These are phyloP conservation scores for Pheosia tremula DNA, from an alignment of 2,888 invertebrate genomes.

Conservation along the genomic window DNA sequence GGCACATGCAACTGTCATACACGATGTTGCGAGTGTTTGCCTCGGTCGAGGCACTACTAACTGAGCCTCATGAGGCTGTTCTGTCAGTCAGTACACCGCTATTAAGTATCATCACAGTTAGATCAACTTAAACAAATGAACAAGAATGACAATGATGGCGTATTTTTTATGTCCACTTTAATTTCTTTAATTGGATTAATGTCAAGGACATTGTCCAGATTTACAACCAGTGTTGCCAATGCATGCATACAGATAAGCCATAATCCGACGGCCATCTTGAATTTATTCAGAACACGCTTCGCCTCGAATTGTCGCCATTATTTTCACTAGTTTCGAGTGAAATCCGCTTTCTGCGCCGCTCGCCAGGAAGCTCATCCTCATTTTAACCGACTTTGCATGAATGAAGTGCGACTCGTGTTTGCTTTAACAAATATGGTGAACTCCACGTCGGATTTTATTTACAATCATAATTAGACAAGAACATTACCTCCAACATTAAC, in stretches of 20 bases:
- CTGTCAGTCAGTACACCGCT: too few relatives aligned
- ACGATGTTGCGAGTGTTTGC: too few relatives aligned
- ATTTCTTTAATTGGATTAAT: slow-evolving; percentile 4
- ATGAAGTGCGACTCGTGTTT: not conserved
- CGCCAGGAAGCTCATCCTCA: slow-evolving; percentile 45
- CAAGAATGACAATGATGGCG: too few relatives aligned
- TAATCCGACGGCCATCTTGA: slow-evolving; percentile 46
- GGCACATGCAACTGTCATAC: too few relatives aligned
- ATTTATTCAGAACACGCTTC: slow-evolving; percentile 44
- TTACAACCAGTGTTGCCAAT: not conserved
- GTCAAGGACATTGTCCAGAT: slow-evolving; percentile 28
- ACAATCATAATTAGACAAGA: too few relatives aligned
- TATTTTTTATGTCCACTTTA: too few relatives aligned
- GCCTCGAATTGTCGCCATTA: slow-evolving; percentile 55
- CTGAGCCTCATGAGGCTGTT: too few relatives aligned
- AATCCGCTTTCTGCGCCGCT: slow-evolving; percentile 71
- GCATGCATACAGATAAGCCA: slow-evolving; percentile 43
- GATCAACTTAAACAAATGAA: too few relatives aligned
- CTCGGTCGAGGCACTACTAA: too few relatives aligned
- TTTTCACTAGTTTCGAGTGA: slow-evolving; percentile 69
- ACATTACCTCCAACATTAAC: not conserved
- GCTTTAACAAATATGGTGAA: too few relatives aligned
- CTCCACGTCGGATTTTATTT: too few relatives aligned
- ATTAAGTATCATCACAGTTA: too few relatives aligned
- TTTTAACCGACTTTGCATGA: slow-evolving; percentile 24